A percentile compares a stretch with the other conserved stretches of the same genome.
Evolutionary conservation across 2,113 vertebrate genomes (phyloP).

Genomic region (Fregetta grallaria): DNA sequence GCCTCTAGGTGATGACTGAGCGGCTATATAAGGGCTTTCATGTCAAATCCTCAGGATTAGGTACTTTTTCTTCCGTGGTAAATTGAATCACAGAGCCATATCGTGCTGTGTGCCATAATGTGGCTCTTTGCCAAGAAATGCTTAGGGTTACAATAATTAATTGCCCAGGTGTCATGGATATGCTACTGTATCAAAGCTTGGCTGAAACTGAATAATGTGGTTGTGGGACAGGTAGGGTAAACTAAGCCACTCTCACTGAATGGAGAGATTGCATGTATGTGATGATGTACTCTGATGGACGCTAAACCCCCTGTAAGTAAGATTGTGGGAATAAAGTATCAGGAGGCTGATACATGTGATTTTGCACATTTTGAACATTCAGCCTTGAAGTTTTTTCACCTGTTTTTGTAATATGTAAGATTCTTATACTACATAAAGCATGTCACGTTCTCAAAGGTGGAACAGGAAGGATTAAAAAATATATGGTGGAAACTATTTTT

Average conservation of each 20-base stretch:
- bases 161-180: background rate
- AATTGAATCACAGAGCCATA: background rate
- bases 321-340: background rate
- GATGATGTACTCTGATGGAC: background rate
- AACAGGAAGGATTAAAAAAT: conserved; percentile 35
- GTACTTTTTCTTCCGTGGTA: conserved; percentile 12
- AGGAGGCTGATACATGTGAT: background rate
- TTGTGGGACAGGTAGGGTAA: background rate
- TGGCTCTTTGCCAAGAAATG: conserved; percentile 34
- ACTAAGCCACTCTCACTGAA: background rate
- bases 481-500: conserved; percentile 25
- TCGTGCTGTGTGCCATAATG: background rate
- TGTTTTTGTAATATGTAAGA: background rate
- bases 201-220: background rate
- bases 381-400: background rate
- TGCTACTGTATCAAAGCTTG: background rate
- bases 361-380: background rate
- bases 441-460: background rate
- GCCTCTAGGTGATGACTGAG: conserved; percentile 43
- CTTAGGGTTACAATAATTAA: background rate
- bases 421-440: background rate
- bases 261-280: background rate
- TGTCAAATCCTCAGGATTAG: conserved; percentile 58
- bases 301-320: background rate
- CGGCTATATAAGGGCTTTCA: conserved; percentile 3